Base-by-base conservation (phyloP, 2,888 invertebrate genomes). In the Arenicola marina region DNA sequence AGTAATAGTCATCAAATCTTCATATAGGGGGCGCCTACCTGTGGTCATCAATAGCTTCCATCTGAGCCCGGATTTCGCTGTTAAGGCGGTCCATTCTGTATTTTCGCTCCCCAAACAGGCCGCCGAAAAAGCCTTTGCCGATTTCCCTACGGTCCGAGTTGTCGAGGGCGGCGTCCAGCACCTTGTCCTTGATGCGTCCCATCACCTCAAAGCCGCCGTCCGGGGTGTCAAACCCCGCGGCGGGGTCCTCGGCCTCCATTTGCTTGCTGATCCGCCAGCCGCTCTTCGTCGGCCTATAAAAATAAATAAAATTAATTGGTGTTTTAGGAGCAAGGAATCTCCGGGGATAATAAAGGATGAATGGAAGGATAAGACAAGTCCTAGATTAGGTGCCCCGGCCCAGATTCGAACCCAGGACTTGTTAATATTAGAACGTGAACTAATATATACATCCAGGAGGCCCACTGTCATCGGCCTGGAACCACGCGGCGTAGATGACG, bases 31-130 rank as follows among this genome's bases (percentile, higher is more conserved):
- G 18, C 21, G 4, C 28, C 18, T 45, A 61, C 61, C 61, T 56
- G 56, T 61, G 56, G 18, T 61, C 61, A 4, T 28, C 48, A 33
- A 61, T 28, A 21, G 21, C 61, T 3, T 61, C 61, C 45, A 61
- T 44, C 56, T 61, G 61, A n/a, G n/a, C 33, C 28, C 34, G 21
- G 28, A 61, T 33, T 29, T 61, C 55, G 26, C 33, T 31, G 26
- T 26, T 44, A 1, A 46, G 21, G 15, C 31, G 15, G 26, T 56
- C 56, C 2, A 24, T 21, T 4, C 34, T 28, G 33, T 61, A 61
- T 2, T 45, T n/a, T 31, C 21, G 34, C 33, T 61, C 51, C n/a
- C n/a, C n/a, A 2, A 61, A 48, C 44, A 46, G 32, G 15, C 56
- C 29, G 11, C 56, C 56, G 26, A 61, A 33, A 24, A 61, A 26